Base-by-base conservation (phyloP, 2,797 vertebrate species). In the Hylomyscus alleni region DNA sequence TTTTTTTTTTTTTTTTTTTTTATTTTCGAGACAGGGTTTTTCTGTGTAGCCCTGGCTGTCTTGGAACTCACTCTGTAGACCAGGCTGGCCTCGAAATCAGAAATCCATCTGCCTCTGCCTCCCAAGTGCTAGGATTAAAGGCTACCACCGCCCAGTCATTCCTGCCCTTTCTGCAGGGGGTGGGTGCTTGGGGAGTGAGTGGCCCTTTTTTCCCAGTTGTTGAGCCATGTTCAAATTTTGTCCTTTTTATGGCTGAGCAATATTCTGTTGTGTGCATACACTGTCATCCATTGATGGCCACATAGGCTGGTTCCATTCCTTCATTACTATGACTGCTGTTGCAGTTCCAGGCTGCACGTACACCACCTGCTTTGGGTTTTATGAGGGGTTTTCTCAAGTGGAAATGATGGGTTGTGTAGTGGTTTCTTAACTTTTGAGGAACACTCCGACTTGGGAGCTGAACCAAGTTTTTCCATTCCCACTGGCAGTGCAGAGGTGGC, bases 381-480 rank as follows among this genome's bases (percentile, higher is more conserved):
- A 15, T 50, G 26, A 54, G 22, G 6, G 34, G 34, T 76, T 83
- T 95, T 34, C n/a, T 58, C 26, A 47, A 65, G 65, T n/a, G 31
- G 67, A 85, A 72, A 26, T 78, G 22, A 52, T 83, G 67, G 52
- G 12, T 84, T 37, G 50, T 58, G 12, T 83, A 50, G 20, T 86
- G 81, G 91, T 81, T 85, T 14, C 69, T 40, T 75, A 75, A 17
- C 54, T 89, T 72, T 80, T 93, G 80, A 90, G 37, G 34, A 94
- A 34, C 10, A 3, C 14, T 56, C 34, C 20, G 92, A 81, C 56
- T n/a, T 11, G 14, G 72, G 58, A 52, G 34, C 24, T 40, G 34
- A 82, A 86, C 80, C 65, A 37, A 17, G 82, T 89, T 97, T 60
- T 44, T 37, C 26, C 1, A 34, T 19, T 80, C 34, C 60, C 31